A percentile compares a stretch with the other conserved stretches of the same genome.
Conservation (phyloP, 2,888 invertebrate species). For the Plebejus argus region DNA sequence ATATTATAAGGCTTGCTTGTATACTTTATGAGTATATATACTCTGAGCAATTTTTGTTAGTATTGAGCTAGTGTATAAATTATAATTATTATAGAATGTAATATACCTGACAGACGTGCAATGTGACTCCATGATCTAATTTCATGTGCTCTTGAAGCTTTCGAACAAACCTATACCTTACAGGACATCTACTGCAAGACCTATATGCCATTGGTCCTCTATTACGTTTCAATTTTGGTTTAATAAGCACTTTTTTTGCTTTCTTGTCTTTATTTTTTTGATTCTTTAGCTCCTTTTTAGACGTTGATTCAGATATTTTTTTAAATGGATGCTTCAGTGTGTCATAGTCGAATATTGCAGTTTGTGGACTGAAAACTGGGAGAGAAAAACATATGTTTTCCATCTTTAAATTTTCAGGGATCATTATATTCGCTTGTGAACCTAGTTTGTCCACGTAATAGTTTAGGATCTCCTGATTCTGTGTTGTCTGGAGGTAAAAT, state of each 20-base stretch:
- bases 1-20: too few species aligned
- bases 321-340: slow-evolving; percentile 49
- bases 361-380: slow-evolving; percentile 47
- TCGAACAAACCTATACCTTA: slow-evolving; percentile 63
- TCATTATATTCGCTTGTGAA: slow-evolving; percentile 50
- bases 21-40: too few species aligned
- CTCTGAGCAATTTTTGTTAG: too few species aligned
- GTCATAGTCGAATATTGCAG: slow-evolving; percentile 51
- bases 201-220: slow-evolving; percentile 60
- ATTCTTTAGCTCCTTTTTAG: neutral
- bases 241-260: neutral
- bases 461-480: slow-evolving; percentile 56
- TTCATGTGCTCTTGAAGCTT: slow-evolving; percentile 68
- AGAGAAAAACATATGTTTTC: slow-evolving; percentile 59
- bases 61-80: too few species aligned
- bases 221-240: slow-evolving; percentile 51
- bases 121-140: slow-evolving; percentile 56
- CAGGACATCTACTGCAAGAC: slow-evolving; percentile 60
- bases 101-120: slow-evolving; percentile 65
- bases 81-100: neutral
- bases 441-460: slow-evolving; percentile 57
- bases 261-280: slow-evolving; percentile 34
- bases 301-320: slow-evolving; percentile 41
- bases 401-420: slow-evolving; percentile 45
- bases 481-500: slow-evolving; percentile 56